phyloP scores from a whole-genome alignment of 2,797 vertebrate genomes.

The Prunella strophiata region DNA sequence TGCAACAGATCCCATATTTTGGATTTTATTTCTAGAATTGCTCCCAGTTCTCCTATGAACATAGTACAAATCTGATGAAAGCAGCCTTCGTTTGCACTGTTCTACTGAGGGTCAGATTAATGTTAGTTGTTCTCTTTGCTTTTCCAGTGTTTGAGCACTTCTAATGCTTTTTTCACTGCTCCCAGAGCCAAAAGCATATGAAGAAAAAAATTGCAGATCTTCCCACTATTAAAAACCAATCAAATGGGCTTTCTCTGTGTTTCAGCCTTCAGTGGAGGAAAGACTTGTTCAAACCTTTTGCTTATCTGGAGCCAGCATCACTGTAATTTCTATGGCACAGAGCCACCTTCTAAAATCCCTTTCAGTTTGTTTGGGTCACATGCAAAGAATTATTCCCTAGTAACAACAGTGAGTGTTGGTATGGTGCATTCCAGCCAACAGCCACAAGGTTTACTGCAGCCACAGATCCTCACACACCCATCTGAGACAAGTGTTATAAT shows the following conservation, averaged over 20 bases:
- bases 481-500: constrained; percentile 34
- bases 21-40: constrained; percentile 52
- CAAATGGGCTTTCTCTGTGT: neutral
- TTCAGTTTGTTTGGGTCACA: neutral
- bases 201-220: neutral
- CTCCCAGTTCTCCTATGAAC: constrained; percentile 42
- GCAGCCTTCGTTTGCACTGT: neutral
- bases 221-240: constrained; percentile 3
- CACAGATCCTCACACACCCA: constrained; percentile 15
- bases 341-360: neutral
- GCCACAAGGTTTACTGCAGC: constrained; percentile 9
- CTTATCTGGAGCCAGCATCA: neutral
- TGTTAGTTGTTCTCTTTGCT: neutral
- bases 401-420: neutral
- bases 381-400: constrained; percentile 14
- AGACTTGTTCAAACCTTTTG: neutral
- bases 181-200: constrained; percentile 12
- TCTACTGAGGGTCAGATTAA: constrained; percentile 27
- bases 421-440: neutral
- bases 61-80: constrained; percentile 48
- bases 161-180: constrained; percentile 3
- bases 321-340: neutral
- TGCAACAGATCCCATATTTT: constrained; percentile 7
- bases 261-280: neutral
- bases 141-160: neutral